A percentile compares a stretch with the other conserved stretches of the same genome.
Conservation (phyloP, 2,888 invertebrate genomes). For the Drosophila emarginata region DNA sequence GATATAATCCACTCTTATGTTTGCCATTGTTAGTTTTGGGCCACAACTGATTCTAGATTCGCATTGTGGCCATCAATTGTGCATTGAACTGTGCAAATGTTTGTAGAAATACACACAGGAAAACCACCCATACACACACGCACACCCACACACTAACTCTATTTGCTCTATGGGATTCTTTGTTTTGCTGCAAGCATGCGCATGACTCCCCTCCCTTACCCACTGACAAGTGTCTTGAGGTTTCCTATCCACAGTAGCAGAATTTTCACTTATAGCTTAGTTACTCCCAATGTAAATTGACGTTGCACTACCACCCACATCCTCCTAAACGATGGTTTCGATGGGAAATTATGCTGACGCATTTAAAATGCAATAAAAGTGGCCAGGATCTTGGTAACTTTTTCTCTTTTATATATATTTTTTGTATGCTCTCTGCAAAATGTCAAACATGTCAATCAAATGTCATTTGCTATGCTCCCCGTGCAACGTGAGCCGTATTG, state of each 20-base stretch:
- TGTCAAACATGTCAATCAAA: conserved; percentile 78
- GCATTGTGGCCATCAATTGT: conserved; percentile 60
- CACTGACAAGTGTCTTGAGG: conserved; percentile 31
- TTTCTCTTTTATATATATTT: conserved; percentile 41
- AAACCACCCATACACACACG: conserved; percentile 3
- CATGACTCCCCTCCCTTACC: conserved; percentile 28
- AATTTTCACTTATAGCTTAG: conserved; percentile 25
- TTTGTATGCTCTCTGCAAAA: conserved; percentile 45
- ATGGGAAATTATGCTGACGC: conserved; percentile 69
- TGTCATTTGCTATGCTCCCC: conserved; percentile 62
- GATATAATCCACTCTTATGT: conserved; percentile 40
- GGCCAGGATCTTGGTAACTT: conserved; percentile 60
- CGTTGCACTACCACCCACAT: conserved; percentile 56
- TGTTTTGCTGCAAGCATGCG: conserved; percentile 57
- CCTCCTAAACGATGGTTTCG: conserved; percentile 31
- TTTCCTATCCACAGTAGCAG: conserved; percentile 38
- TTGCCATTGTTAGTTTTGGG: conserved; percentile 30
- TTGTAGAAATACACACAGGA: conserved; percentile 28
- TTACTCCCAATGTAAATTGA: conserved; percentile 24
- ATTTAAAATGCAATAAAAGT: conserved; percentile 65
- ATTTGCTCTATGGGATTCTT: conserved; percentile 18
- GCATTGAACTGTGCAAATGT: conserved; percentile 69
- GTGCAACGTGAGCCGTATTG: conserved; percentile 27
- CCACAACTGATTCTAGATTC: conserved; percentile 32
- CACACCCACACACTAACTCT: not conserved